Conservation (phyloP, 2,113 vertebrate species). For the human (Homo sapiens) region DNA sequence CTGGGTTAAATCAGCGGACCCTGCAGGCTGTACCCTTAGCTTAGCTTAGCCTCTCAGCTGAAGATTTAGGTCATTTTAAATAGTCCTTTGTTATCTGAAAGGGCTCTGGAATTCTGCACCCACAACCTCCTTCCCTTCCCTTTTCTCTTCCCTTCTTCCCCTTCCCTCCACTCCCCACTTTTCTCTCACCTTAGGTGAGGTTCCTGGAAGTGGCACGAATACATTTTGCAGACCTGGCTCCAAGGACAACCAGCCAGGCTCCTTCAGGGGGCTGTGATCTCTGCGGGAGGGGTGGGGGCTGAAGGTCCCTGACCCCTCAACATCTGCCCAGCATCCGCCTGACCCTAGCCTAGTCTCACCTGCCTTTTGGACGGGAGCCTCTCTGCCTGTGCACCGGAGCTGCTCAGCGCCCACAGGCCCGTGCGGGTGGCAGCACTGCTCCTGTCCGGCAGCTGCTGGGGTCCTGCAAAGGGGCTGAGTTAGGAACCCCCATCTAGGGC, state of each 20-base stretch:
- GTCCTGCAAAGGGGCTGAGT: not conserved
- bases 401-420: not conserved
- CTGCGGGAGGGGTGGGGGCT: not conserved
- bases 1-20: too few species aligned
- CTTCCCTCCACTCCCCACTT: too few species aligned
- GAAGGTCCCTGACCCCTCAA: not conserved
- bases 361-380: not conserved
- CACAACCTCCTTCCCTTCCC: not conserved
- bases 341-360: not conserved
- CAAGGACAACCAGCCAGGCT: not conserved
- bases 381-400: not conserved
- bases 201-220: not conserved
- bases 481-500: not conserved
- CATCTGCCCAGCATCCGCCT: not conserved
- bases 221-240: not conserved
- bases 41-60: accelerated
- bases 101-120: not conserved
- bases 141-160: not conserved
- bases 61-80: not conserved
- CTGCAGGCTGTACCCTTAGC: not conserved
- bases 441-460: not conserved
- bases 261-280: not conserved
- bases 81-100: not conserved
- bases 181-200: not conserved
- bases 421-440: accelerated